These are phyloP conservation scores for Cynaeus angustus DNA, from an alignment of 2,888 invertebrate genomes.

Conservation along the genomic window DNA sequence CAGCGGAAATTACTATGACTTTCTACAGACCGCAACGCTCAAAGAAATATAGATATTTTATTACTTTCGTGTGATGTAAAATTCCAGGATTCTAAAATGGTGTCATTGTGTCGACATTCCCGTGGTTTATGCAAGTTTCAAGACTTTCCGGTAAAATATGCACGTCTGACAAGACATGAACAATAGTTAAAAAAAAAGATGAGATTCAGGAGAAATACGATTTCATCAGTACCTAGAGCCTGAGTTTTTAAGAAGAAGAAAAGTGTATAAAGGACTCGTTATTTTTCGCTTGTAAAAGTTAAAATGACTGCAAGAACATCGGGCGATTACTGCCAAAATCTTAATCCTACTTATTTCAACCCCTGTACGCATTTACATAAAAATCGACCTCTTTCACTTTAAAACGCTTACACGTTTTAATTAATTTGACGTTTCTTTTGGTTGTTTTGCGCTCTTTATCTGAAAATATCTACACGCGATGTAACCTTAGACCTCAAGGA, in stretches of 20 bases:
- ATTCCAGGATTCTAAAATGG: background rate
- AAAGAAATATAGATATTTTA: constrained; percentile 1
- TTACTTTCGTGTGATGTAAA: background rate
- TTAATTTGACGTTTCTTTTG: constrained; percentile 25
- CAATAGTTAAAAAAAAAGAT: no score
- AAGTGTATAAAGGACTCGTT: background rate
- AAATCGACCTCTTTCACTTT: constrained; percentile 17
- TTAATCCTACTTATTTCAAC: constrained; percentile 6
- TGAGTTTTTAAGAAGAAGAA: no score
- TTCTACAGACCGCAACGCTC: background rate
- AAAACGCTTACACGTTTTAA: constrained; percentile 25
- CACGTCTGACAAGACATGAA: background rate
- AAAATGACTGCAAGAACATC: constrained; percentile 3
- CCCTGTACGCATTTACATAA: constrained; percentile 11
- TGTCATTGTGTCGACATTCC: background rate
- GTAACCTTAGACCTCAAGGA: constrained; percentile 3
- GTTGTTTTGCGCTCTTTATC: constrained; percentile 1
- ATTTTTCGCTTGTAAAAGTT: constrained; percentile 3
- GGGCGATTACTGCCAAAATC: constrained; percentile 5
- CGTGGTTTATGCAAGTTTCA: background rate
- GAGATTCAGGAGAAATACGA: no score
- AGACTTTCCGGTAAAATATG: background rate
- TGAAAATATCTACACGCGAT: constrained; percentile 20
- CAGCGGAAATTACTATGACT: background rate
- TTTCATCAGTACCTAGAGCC: no score